These are phyloP conservation scores for Dryobates pubescens DNA, from an alignment of 2,797 vertebrate species.

Conservation along the genomic window DNA sequence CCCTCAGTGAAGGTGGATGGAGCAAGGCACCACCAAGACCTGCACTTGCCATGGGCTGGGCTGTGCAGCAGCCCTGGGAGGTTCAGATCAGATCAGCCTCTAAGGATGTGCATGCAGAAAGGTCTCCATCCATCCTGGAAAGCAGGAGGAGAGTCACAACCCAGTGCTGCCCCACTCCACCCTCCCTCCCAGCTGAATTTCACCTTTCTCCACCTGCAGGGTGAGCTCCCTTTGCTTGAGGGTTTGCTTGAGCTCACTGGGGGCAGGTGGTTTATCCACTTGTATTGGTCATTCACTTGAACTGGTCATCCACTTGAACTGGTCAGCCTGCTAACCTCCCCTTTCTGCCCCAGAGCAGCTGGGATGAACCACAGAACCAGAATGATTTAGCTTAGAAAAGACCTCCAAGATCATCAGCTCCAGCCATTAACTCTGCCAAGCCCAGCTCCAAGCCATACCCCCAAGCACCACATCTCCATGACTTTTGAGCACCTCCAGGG, in stretches of 20 bases:
- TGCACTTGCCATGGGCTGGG: no score
- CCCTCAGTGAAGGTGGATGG: rapidly evolving
- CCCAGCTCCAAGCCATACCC: no score
- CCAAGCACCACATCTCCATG: no score
- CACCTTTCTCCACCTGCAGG: not conserved
- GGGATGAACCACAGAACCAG: not conserved
- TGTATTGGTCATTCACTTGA: no score
- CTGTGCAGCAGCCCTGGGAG: not conserved
- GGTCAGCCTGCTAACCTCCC: no score
- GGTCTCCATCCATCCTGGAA: not conserved
- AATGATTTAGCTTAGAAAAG: no score
- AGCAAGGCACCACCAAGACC: not conserved
- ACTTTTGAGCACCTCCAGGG: no score
- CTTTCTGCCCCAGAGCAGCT: not conserved
- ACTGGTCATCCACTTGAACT: no score
- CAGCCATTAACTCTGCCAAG: no score
- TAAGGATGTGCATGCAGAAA: not conserved
- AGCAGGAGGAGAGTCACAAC: not conserved
- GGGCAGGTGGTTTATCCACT: not conserved
- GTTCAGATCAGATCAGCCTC: rapidly evolving
- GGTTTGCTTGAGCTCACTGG: rapidly evolving
- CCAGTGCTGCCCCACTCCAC: not conserved
- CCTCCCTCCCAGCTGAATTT: not conserved
- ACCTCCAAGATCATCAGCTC: no score
- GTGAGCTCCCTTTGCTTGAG: rapidly evolving